Percentiles rank a stretch among this genome's conserved stretches.
phyloP scores from a whole-genome alignment of 2,888 invertebrate species.

The Pteria penguin region DNA sequence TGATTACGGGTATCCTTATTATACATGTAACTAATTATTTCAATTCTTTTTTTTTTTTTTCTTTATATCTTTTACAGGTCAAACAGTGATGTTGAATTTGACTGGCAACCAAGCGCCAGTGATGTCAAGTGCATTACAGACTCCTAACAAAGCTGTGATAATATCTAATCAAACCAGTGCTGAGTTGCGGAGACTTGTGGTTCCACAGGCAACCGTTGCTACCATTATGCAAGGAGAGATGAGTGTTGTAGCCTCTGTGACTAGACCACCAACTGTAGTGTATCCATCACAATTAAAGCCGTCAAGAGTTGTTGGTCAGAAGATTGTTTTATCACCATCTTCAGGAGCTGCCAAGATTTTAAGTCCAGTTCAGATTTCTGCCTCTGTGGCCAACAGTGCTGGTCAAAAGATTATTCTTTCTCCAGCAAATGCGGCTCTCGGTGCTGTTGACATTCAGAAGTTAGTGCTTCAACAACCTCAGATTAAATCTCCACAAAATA shows the following conservation, averaged over 20 bases:
- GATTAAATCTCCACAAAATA: not conserved
- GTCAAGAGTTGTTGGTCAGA: not conserved
- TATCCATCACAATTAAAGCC: not conserved
- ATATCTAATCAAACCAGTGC: not conserved
- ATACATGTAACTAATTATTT: too few relatives aligned
- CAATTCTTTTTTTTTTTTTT: too few relatives aligned
- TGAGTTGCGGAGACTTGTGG: not conserved
- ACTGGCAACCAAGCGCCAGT: constrained; percentile 22
- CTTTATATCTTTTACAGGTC: too few relatives aligned
- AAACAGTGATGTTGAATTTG: not conserved
- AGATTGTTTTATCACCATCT: constrained; percentile 7
- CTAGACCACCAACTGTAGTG: not conserved
- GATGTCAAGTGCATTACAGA: constrained; percentile 11
- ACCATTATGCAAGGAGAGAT: not conserved
- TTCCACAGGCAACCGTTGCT: not conserved
- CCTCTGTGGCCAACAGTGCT: not conserved
- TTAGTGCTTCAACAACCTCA: constrained; percentile 12
- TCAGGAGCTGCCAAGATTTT: not conserved
- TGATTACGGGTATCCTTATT: too few relatives aligned
- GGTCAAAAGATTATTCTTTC: not conserved
- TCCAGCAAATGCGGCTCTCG: not conserved
- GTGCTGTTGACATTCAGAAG: not conserved
- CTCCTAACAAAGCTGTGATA: not conserved
- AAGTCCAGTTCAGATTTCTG: not conserved
- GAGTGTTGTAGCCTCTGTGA: not conserved